Conservation (phyloP, 2,797 vertebrate genomes). For the Sebastes aleutianus region DNA sequence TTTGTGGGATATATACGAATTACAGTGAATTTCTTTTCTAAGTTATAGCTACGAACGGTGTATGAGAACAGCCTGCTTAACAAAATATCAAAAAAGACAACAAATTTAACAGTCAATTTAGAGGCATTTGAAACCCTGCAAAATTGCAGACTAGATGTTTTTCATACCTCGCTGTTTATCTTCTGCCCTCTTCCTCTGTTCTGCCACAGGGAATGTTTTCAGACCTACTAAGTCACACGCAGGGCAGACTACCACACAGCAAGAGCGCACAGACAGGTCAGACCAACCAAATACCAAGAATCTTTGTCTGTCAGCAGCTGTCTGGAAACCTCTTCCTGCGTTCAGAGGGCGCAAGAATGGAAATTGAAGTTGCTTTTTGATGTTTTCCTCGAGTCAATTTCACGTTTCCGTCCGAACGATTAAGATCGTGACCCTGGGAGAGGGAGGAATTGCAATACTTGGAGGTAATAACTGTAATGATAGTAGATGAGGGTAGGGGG, state of each 20-base stretch:
- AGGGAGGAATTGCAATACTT: conserved; percentile 40
- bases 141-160: conserved; percentile 55
- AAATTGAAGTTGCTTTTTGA: conserved; percentile 71
- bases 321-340: conserved; percentile 74
- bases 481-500: conserved; percentile 65
- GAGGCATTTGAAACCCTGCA: conserved; percentile 15
- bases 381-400: conserved; percentile 71
- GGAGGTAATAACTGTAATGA: conserved; percentile 73
- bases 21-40: too few species aligned
- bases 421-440: conserved; percentile 60
- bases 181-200: conserved; percentile 62
- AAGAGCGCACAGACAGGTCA: conserved; percentile 80
- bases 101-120: neutral
- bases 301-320: conserved; percentile 76
- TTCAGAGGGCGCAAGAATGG: conserved; percentile 51
- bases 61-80: neutral
- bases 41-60: too few species aligned
- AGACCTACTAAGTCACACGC: conserved; percentile 72
- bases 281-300: conserved; percentile 74
- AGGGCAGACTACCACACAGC: conserved; percentile 78
- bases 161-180: conserved; percentile 63
- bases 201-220: conserved; percentile 75
- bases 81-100: neutral
- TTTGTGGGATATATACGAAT: too few species aligned
- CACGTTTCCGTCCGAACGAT: conserved; percentile 64